A percentile compares a stretch with the other conserved stretches of the same genome.
phyloP scores from a whole-genome alignment of 2,888 invertebrate species.

The Dicyrtoma fusca region DNA sequence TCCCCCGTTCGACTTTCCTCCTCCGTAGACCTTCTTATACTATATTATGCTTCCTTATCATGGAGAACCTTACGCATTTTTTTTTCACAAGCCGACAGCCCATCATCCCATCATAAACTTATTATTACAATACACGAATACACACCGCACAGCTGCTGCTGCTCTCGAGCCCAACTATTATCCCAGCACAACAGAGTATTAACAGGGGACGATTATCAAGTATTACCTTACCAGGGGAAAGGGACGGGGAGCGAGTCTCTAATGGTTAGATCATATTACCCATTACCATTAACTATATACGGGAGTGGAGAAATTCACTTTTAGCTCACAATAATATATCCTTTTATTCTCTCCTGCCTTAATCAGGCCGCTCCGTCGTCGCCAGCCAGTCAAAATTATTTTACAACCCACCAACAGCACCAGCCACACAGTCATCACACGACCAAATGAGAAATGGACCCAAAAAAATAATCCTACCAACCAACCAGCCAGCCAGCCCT shows the following conservation, averaged over 20 bases:
- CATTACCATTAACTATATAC: neutral
- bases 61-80: constrained; percentile 16
- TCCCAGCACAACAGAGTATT: no score
- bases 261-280: constrained; percentile 14
- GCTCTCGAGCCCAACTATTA: no score
- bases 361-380: neutral
- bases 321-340: neutral
- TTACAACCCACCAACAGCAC: no score
- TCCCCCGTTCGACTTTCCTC: neutral
- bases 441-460: no score
- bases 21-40: neutral
- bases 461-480: no score
- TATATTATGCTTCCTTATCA: constrained; percentile 3
- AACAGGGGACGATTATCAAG: no score
- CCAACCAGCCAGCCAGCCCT: no score
- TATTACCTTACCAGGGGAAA: no score
- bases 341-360: constrained; percentile 12
- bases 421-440: no score
- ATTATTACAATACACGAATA: constrained; percentile 1
- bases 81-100: constrained; percentile 13
- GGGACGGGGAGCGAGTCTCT: neutral
- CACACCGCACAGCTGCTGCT: neutral
- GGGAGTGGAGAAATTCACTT: neutral
- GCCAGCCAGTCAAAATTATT: neutral
- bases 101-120: constrained; percentile 7